Evolutionary conservation across 2,797 vertebrate species (phyloP), one percentile per base, ranked within the genome.

Genomic region (Sylvia borin): DNA sequence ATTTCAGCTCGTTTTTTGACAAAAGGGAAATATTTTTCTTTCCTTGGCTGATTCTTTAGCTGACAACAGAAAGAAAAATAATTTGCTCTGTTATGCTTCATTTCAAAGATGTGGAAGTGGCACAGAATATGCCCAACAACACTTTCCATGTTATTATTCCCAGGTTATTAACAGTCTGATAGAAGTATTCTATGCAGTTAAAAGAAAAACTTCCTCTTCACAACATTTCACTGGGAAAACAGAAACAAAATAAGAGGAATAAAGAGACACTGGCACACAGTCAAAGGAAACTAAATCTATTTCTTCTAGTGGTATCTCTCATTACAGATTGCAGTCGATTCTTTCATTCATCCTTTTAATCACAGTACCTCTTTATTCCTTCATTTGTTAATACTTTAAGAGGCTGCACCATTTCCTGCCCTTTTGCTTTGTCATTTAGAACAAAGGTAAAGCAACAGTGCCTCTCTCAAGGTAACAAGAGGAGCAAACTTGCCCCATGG

Each of bases 131-230:
- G 19, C 21, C 51, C 0, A 4, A 48, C 27, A 70, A 74, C 26
- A 5, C 26, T 84, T 91, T 66, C 66, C 36, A 21, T 66, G 40
- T 75, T 75, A 75, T 72, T 72, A 73, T 11, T 95, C 36, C n/a
- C 24, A 27, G 36, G 62, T 71, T 92, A 88, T 83, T 92, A 88
- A 83, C 62, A 90, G 58, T 70, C 73, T 92, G 87, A 75, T 81
- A 88, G 92, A 87, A 82, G 16, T n/a, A 78, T 78, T 19, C 10
- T n/a, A 26, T 76, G 54, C 51, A 78, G 64, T 5, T 94, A 58
- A 84, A 95, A 91, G 47, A 85, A 93, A 66, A 91, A 43, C 32
- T 74, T 95, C 29, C 47, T 90, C 26, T 92, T 91, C 47, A 70
- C 36, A 85, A 14, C 26, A 76, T 62, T 90, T 85, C 70, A 55